A percentile compares a stretch with the other conserved stretches of the same genome.
phyloP scores from a whole-genome alignment of 2,797 vertebrate species.

The Oophaga sylvatica region DNA sequence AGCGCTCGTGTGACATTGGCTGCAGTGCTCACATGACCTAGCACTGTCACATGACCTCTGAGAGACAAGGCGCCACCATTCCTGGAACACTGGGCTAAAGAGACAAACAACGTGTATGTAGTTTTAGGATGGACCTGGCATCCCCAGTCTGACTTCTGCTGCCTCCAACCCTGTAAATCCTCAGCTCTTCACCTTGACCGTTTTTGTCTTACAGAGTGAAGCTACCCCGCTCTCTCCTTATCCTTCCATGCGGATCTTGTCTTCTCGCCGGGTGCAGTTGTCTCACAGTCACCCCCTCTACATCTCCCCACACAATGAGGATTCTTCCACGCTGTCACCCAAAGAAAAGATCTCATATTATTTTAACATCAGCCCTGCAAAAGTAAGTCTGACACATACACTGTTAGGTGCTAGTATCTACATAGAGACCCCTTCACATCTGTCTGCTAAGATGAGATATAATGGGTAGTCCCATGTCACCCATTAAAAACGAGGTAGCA shows the following conservation, averaged over 20 bases:
- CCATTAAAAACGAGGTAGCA: too few relatives aligned
- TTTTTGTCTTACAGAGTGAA: slow-evolving; percentile 72
- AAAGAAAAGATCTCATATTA: slow-evolving; percentile 89
- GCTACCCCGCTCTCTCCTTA: slow-evolving; percentile 86
- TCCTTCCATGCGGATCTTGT: slow-evolving; percentile 80
- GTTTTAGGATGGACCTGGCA: too few relatives aligned
- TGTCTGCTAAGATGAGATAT: too few relatives aligned
- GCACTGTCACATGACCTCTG: too few relatives aligned
- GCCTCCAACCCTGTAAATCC: neutral
- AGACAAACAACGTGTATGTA: too few relatives aligned
- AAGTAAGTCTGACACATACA: slow-evolving; percentile 74
- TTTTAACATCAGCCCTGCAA: slow-evolving; percentile 90
- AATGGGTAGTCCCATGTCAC: too few relatives aligned
- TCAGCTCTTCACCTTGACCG: neutral
- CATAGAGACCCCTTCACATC: neutral
- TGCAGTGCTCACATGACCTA: too few relatives aligned
- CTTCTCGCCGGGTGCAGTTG: slow-evolving; percentile 87
- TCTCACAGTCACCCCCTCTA: slow-evolving; percentile 89
- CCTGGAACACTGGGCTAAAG: too few relatives aligned
- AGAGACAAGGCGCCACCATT: too few relatives aligned
- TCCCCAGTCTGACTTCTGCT: too few relatives aligned
- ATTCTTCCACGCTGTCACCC: slow-evolving; percentile 72
- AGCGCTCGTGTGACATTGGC: too few relatives aligned
- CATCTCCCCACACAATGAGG: slow-evolving; percentile 87
- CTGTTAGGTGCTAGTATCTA: neutral